Evolutionary conservation across 2,797 vertebrate genomes (phyloP).

Genomic region (Rhinatrema bivittatum): DNA sequence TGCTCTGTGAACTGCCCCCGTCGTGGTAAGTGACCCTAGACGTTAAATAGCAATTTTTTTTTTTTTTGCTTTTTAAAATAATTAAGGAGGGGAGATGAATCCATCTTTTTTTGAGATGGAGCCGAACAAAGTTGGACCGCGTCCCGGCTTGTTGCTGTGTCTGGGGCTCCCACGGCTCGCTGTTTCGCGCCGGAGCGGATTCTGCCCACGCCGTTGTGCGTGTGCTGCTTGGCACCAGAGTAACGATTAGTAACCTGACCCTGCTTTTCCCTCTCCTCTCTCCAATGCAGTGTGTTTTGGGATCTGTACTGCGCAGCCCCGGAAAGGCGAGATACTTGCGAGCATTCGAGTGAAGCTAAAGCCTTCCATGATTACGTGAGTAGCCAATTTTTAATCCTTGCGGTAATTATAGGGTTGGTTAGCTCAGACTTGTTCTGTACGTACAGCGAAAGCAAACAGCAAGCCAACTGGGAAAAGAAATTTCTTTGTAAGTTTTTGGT

Average conservation of each 20-base stretch:
- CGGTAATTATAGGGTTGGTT: conserved; percentile 43
- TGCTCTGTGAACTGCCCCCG: too few species aligned
- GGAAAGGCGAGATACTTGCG: conserved; percentile 96
- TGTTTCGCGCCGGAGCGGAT: too few species aligned
- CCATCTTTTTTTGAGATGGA: too few species aligned
- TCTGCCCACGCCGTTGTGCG: not conserved
- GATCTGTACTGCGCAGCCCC: conserved; percentile 98
- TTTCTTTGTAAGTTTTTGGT: conserved; percentile 7
- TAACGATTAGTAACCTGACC: conserved; percentile 31
- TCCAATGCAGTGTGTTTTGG: conserved; percentile 85
- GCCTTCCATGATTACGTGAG: conserved; percentile 99
- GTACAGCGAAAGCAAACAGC: conserved; percentile 6
- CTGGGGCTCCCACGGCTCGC: too few species aligned
- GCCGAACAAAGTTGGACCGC: too few species aligned
- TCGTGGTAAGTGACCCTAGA: too few species aligned
- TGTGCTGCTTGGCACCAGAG: not conserved
- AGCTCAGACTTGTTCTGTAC: conserved; percentile 28
- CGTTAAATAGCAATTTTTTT: too few species aligned
- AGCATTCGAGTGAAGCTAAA: conserved; percentile 98
- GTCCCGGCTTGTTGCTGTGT: too few species aligned
- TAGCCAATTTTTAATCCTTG: conserved; percentile 56
- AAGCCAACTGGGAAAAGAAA: conserved; percentile 24
- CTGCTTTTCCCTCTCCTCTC: conserved; percentile 17
- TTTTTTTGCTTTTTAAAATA: too few species aligned
- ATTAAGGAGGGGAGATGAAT: too few species aligned